Evolutionary conservation across 2,888 invertebrate species (phyloP).

Genomic region (Tachina grossa): DNA sequence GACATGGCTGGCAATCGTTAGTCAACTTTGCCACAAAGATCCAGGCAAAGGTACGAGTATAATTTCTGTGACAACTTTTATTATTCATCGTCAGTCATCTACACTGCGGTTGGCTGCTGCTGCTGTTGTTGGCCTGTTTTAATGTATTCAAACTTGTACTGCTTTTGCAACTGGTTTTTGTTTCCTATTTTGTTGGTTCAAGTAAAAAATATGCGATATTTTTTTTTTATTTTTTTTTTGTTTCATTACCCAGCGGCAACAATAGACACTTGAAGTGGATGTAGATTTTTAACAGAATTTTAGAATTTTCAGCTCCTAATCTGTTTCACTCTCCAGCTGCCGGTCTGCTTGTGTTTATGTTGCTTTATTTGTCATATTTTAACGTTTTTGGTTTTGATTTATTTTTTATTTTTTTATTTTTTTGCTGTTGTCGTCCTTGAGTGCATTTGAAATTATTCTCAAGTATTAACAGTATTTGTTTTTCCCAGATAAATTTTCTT

Average conservation of each 20-base stretch:
- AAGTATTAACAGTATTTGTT: constrained; percentile 24
- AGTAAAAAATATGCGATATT: constrained; percentile 7
- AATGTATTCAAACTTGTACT: constrained; percentile 46
- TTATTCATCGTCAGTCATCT: constrained; percentile 61
- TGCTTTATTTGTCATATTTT: not conserved
- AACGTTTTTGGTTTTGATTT: not conserved
- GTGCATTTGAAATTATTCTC: constrained; percentile 19
- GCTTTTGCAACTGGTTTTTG: constrained; percentile 17
- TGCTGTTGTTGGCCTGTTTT: not conserved
- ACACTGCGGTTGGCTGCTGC: constrained; percentile 26
- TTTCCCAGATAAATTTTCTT: constrained; percentile 29
- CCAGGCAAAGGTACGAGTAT: constrained; percentile 35
- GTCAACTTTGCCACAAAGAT: constrained; percentile 36
- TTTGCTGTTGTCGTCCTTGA: constrained; percentile 32
- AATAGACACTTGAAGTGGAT: constrained; percentile 46
- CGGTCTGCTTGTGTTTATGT: not conserved
- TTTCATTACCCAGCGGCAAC: constrained; percentile 23
- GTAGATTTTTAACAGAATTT: constrained; percentile 56
- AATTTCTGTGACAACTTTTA: constrained; percentile 66
- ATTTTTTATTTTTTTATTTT: not conserved
- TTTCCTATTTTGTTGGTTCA: constrained; percentile 19
- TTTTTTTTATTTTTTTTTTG: constrained; percentile 6
- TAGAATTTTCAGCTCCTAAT: constrained; percentile 56
- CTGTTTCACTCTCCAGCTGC: constrained; percentile 6
- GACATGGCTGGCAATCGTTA: constrained; percentile 44